These are phyloP conservation scores for Caenorhabditis wallacei DNA, from an alignment of 2,888 invertebrate species.

Conservation along the genomic window DNA sequence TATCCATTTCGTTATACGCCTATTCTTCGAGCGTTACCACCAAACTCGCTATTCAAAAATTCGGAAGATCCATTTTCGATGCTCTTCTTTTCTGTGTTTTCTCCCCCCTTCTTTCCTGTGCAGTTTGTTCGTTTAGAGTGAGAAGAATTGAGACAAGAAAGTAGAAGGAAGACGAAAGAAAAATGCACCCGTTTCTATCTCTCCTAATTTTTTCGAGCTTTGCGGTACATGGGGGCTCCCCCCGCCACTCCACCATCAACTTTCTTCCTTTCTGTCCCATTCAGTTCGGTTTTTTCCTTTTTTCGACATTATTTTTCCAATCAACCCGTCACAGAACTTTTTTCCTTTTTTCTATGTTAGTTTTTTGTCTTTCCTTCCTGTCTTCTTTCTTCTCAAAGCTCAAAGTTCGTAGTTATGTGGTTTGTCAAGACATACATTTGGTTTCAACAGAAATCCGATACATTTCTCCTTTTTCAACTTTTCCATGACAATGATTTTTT, in stretches of 20 bases:
- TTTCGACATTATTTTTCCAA: slow-evolving; percentile 44
- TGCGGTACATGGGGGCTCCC: slow-evolving; percentile 50
- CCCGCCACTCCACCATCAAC: slow-evolving; percentile 36
- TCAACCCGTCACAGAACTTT: slow-evolving; percentile 46
- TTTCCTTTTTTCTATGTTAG: slow-evolving; percentile 15
- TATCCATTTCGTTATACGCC: slow-evolving; percentile 39
- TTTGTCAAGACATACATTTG: slow-evolving; percentile 25
- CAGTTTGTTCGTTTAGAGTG: slow-evolving; percentile 44
- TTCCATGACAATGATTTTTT: not conserved
- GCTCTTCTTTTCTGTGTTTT: slow-evolving; percentile 43
- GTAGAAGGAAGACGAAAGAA: slow-evolving; percentile 16
- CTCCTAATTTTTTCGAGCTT: slow-evolving; percentile 54
- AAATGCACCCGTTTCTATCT: slow-evolving; percentile 33
- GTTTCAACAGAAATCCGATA: slow-evolving; percentile 27
- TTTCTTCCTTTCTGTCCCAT: slow-evolving; percentile 31
- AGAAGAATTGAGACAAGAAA: slow-evolving; percentile 33
- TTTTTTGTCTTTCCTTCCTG: no score
- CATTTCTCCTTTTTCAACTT: slow-evolving; percentile 33
- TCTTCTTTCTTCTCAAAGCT: slow-evolving; percentile 10
- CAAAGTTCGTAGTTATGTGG: slow-evolving; percentile 28
- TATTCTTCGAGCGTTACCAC: slow-evolving; percentile 26
- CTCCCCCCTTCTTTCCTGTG: slow-evolving; percentile 32
- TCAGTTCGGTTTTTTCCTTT: slow-evolving; percentile 19
- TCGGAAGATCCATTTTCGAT: slow-evolving; percentile 44
- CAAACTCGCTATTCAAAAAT: slow-evolving; percentile 47